Evolutionary conservation across 2,797 vertebrate species (phyloP).

Genomic region (Pseudochirops corinnae): DNA sequence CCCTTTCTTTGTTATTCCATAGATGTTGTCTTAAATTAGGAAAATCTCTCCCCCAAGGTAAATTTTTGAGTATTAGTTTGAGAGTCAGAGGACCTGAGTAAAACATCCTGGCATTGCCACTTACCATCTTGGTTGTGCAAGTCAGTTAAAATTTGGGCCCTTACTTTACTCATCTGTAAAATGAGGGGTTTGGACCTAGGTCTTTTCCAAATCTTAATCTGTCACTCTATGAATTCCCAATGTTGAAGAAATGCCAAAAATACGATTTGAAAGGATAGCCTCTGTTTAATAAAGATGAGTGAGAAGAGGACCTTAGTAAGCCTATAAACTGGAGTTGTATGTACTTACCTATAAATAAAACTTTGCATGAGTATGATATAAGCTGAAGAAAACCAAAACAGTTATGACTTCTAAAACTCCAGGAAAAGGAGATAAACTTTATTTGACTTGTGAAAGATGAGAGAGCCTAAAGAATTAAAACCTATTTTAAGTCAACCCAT

Average conservation of each 20-base stretch:
- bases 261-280: neutral
- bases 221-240: neutral
- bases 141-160: neutral
- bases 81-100: neutral
- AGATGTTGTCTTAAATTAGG: neutral
- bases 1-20: slow-evolving; percentile 28
- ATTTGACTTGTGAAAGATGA: neutral
- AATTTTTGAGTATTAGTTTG: neutral
- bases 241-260: neutral
- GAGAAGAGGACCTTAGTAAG: neutral
- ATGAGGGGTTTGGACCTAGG: neutral
- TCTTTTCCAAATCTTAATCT: neutral
- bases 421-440: neutral
- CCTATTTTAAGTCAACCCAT: neutral
- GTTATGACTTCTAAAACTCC: neutral
- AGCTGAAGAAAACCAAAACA: neutral
- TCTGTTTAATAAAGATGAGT: neutral
- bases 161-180: neutral
- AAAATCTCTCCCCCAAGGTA: accelerated
- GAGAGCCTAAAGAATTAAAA: neutral
- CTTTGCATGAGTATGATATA: neutral
- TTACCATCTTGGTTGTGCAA: neutral
- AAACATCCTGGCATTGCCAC: neutral
- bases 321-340: neutral
- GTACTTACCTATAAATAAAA: neutral